Base-by-base conservation (phyloP, 2,797 vertebrate genomes). In the Lophius americanus region DNA sequence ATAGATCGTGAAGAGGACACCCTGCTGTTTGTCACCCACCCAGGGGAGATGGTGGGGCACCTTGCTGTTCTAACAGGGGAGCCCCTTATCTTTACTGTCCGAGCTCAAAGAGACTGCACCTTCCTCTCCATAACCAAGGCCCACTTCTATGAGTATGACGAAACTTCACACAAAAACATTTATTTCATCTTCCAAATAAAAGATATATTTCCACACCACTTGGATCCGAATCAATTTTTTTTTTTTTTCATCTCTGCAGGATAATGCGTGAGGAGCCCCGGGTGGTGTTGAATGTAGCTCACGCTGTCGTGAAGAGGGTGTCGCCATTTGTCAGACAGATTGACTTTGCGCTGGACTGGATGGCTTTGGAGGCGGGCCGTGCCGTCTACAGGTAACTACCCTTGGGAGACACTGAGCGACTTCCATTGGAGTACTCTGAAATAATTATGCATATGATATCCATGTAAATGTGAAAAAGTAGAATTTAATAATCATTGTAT, bases 291-390 rank as follows among this genome's bases (percentile, higher is more conserved):
- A 94, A 95, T 0, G 94, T 98, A 3, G 97, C 97, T 3, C 96
- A 98, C 90, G 95, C 94, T 0, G 95, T 98, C 3, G 96, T 96
- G 49, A 95, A 88, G 86, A 94, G 97, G 44, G 89, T 98, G 92
- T 99, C 97, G 0, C 90, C 96, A 0, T 99, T 99, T 5, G 95
- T 99, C 51, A 87, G 96, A 51, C 98, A 99, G 78, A 96, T 98
- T 0, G 97, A 98, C 85, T 99, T 99, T 0, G 96, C 98, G 0
- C 87, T 98, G 70, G 97, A 99, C 82, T 99, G 98, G 97, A 96
- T 98, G 96, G 97, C 96, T 47, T 89, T 98, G 7, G 97, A 99
- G 83, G 98, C 98, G 0, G 97, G 96, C 0, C 91, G 96, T 0
- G 95, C 97, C 0, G 93, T 98, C 47, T 98, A 97, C 92, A 96